These are phyloP conservation scores for Mycteria americana DNA, from an alignment of 2,797 vertebrate genomes.

Conservation along the genomic window DNA sequence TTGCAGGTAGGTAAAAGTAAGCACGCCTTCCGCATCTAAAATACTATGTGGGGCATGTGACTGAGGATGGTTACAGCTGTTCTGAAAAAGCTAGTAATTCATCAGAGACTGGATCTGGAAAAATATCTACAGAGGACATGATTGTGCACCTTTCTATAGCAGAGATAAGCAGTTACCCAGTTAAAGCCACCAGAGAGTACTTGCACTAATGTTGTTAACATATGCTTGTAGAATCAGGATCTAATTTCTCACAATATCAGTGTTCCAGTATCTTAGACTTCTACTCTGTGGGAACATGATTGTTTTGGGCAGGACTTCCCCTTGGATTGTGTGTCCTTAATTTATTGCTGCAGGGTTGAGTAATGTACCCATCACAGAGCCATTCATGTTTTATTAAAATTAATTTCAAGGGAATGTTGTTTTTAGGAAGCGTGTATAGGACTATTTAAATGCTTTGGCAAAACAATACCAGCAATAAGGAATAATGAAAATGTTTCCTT, in stretches of 20 bases:
- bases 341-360: slow-evolving; percentile 46
- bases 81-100: not conserved
- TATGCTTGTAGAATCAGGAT: not conserved
- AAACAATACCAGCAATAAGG: not conserved
- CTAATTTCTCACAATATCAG: not conserved
- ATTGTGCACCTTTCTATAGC: not conserved
- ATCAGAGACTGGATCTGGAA: not conserved
- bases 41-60: not conserved
- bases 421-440: not conserved
- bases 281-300: not conserved
- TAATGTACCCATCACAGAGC: slow-evolving; percentile 32
- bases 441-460: not conserved
- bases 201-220: not conserved
- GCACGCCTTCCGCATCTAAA: not conserved
- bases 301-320: slow-evolving; percentile 17
- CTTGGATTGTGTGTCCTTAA: slow-evolving; percentile 8
- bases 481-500: not conserved
- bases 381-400: slow-evolving; percentile 63
- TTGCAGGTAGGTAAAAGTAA: not conserved
- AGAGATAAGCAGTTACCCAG: not conserved
- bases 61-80: not conserved
- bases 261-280: not conserved
- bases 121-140: not conserved
- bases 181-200: not conserved
- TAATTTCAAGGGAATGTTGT: slow-evolving; percentile 32